Evolutionary conservation across 1,140 invertebrate genomes (phyloP), one percentile per base, ranked within the genome.

Genomic region (Scaptomyza montana): DNA sequence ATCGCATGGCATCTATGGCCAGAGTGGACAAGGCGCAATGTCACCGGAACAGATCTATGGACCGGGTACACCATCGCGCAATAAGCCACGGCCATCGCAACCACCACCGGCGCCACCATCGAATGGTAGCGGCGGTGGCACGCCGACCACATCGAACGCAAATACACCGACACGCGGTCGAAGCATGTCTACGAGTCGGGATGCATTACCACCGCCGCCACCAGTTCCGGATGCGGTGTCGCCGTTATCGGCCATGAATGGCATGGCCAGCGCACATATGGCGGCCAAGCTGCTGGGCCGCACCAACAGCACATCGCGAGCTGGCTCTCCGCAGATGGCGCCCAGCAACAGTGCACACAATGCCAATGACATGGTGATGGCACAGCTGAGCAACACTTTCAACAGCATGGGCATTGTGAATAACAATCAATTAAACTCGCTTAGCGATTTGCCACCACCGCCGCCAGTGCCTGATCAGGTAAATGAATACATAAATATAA

Each of bases 51-150:
- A 92, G 50, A 92, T 93, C 9, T 94, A 94, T 78, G 92, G 91
- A 12, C 93, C 93, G 3, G 93, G 94, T 28, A 94, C 93, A 36
- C 93, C 93, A 67, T 93, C 94, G 36, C 93, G 94, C 56, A 93
- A 92, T 50, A 94, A 94, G 85, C 93, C 94, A 57, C 93, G 96
- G 66, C 97, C 97, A n/a, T 95, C 96, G 56, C 95, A 96, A 86
- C 97, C 97, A 60, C 97, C 97, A 59, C 97, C 97, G 56, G 96
- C 97, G 61, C 97, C 97, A 10, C 97, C 97, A 50, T 94, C 94
- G 25, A 94, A 93, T 78, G 92, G 93, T 41, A 94, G 94, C 60
- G 95, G 94, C 80, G 95, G 95, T 75, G 94, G 94, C 21, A 96
- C 95, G 13, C 95, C 95, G 6, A 95, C 94, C n/a, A 93, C 95